A percentile compares a stretch with the other conserved stretches of the same genome.
These are phyloP conservation scores for Subacronicta megacephala DNA, from an alignment of 2,888 invertebrate species.

Conservation along the genomic window DNA sequence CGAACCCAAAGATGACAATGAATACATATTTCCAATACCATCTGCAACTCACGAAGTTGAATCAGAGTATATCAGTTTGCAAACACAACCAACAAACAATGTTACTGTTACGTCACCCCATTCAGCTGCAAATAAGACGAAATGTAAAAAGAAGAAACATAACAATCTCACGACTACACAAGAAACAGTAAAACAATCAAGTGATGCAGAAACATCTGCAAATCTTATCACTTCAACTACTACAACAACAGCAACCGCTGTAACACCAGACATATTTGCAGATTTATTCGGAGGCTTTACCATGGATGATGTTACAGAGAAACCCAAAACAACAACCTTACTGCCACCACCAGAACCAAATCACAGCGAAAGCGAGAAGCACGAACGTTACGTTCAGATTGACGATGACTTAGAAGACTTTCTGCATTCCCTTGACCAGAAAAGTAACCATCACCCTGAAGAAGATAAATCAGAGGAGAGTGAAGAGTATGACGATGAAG, in stretches of 20 bases:
- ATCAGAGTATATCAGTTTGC: conserved; percentile 61
- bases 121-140: conserved; percentile 73
- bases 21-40: conserved; percentile 72
- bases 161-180: conserved; percentile 63
- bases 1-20: conserved; percentile 71
- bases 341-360: conserved; percentile 56
- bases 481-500: conserved; percentile 58
- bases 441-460: conserved; percentile 54
- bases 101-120: conserved; percentile 59
- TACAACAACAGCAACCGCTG: conserved; percentile 59
- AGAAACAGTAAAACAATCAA: conserved; percentile 40
- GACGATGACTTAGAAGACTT: conserved; percentile 79
- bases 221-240: conserved; percentile 38
- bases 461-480: conserved; percentile 62
- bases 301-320: conserved; percentile 64
- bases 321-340: conserved; percentile 45
- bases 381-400: conserved; percentile 68
- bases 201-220: conserved; percentile 46
- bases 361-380: conserved; percentile 68
- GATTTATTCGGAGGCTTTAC: conserved; percentile 75
- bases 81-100: conserved; percentile 63
- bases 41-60: conserved; percentile 50
- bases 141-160: conserved; percentile 83
- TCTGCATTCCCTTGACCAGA: conserved; percentile 69
- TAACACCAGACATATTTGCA: conserved; percentile 71